Evolutionary conservation across 2,113 vertebrate species (phyloP).

Genomic region (Mungos mungo): DNA sequence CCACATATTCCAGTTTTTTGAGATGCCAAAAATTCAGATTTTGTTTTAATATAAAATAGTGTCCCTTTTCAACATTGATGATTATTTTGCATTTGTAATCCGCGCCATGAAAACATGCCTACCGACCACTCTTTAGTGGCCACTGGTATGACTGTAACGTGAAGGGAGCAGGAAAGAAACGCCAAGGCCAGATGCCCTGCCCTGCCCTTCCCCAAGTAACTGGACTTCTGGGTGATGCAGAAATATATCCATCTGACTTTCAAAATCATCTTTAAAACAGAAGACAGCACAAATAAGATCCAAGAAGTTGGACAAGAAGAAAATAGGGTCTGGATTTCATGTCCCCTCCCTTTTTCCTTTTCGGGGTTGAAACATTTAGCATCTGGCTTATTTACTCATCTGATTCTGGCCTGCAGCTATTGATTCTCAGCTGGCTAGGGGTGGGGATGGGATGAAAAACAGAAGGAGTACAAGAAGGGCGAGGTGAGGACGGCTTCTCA

Average conservation of each 20-base stretch:
- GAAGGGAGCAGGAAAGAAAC: neutral
- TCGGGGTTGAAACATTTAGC: neutral
- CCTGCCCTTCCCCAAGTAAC: neutral
- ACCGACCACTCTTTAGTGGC: neutral
- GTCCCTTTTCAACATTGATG: slow-evolving; percentile 27
- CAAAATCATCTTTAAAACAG: neutral
- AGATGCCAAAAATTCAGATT: slow-evolving; percentile 34
- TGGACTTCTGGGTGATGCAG: neutral
- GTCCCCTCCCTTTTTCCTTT: slow-evolving; percentile 27
- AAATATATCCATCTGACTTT: neutral
- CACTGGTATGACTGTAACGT: neutral
- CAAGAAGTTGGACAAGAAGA: slow-evolving; percentile 40
- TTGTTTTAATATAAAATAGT: slow-evolving; percentile 28
- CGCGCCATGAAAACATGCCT: neutral
- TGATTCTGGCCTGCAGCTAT: neutral
- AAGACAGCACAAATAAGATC: neutral
- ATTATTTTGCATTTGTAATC: slow-evolving; percentile 19
- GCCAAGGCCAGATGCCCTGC: neutral
- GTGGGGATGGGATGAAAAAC: neutral
- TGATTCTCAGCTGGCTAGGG: neutral
- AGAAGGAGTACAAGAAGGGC: neutral
- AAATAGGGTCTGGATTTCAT: neutral
- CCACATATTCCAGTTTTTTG: slow-evolving; percentile 4
- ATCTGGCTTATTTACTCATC: neutral
- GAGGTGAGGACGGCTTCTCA: neutral